Base-by-base conservation (phyloP, 1,140 invertebrate species). In the Aphelinus certus region DNA sequence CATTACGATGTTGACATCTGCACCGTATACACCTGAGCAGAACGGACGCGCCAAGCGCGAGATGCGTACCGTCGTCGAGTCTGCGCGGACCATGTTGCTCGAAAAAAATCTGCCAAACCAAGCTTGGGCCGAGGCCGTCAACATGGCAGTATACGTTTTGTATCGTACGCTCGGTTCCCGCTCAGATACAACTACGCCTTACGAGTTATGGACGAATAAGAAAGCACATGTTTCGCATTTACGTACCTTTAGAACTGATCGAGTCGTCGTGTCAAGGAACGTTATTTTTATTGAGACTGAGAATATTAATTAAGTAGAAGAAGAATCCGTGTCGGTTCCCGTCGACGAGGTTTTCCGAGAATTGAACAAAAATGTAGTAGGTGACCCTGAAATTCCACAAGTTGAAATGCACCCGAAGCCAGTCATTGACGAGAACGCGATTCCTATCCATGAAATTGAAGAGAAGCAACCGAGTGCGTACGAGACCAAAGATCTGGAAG, bases 11-110 rank as follows among this genome's bases (percentile, higher is more conserved):
- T 9, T 48, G 9, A 60, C 26, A 9, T 74, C 72, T 1, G 56
- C 64, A 10, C 71, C 71, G 9, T 73, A 76, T n/a, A 69, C 57
- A 1, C 62, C 43, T 7, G 51, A 76, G 43, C 67, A 76, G 48
- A 76, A 71, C n/a, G 68, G 61, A 3, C 66, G 71, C 7, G 76
- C 55, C 7, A 71, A 77, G 46, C 70, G 76, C 42, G 71, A 77
- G 49, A 77, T 73, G 60, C 49, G 76, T 2, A 76, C 75, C 3
- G 7, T 76, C 46, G 51, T 72, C 9, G 65, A 76, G 3, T 80
- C 68, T 64, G 86, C 86, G 1, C 61, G 83, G 48, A 76, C 81
- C n/a, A 85, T 89, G 85, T 63, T 88, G 4, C 57, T 79, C 47
- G 75, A 78, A 9, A 73, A 80, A 58, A 70, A 83, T 26, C 64